Evolutionary conservation across 2,888 invertebrate genomes (phyloP).

Genomic region (Norana najaformis): DNA sequence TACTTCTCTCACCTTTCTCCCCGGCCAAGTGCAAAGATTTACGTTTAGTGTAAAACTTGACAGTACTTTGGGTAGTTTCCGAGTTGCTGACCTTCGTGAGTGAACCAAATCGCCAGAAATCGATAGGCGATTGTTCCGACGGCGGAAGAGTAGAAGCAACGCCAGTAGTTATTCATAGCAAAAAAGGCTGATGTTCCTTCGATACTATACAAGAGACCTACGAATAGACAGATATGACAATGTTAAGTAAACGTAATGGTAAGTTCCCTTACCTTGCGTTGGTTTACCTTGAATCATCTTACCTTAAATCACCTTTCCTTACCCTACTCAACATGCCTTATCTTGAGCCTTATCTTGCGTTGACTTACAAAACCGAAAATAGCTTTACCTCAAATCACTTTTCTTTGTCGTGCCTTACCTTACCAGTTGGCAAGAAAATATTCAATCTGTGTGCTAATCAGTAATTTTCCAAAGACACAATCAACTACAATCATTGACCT

Average conservation of each 20-base stretch:
- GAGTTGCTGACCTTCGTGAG: constrained; percentile 70
- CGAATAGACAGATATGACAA: constrained; percentile 48
- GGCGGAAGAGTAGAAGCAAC: constrained; percentile 96
- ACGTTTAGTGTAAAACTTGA: background rate
- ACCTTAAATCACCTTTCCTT: no score
- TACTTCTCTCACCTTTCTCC: no score
- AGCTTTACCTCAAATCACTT: no score
- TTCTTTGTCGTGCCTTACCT: no score
- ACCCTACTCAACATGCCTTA: no score
- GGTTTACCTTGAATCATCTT: background rate
- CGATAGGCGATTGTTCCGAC: constrained; percentile 95
- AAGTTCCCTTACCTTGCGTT: background rate
- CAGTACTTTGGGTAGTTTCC: background rate
- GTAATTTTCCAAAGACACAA: no score
- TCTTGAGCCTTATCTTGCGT: no score
- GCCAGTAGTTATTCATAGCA: constrained; percentile 96
- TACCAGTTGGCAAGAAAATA: no score
- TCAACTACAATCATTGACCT: no score
- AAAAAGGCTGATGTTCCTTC: constrained; percentile 99
- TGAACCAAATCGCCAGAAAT: constrained; percentile 90
- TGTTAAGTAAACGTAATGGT: background rate
- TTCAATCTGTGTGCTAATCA: no score
- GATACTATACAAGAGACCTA: constrained; percentile 95
- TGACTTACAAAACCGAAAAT: no score
- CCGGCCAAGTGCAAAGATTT: no score